phyloP scores from a whole-genome alignment of 1,140 invertebrate species.

The Helicoverpa armigera region DNA sequence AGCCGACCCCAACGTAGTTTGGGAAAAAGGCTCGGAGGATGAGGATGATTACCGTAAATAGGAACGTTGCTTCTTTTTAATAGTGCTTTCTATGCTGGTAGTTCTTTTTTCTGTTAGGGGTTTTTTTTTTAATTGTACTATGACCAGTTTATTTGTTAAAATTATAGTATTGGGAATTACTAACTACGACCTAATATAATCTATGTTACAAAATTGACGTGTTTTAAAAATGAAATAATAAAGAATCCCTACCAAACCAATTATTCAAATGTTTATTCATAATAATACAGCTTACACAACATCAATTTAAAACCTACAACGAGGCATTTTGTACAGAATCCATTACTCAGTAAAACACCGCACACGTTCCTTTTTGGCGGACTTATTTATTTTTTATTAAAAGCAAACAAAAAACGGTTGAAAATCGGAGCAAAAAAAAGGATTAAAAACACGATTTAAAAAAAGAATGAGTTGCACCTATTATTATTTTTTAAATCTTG shows the following conservation, averaged over 20 bases:
- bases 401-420: background rate
- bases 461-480: too few species aligned
- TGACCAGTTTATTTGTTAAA: too few species aligned
- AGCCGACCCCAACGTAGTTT: too few species aligned
- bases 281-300: background rate
- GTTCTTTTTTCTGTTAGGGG: background rate
- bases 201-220: too few species aligned
- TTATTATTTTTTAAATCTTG: too few species aligned
- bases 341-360: conserved; percentile 6
- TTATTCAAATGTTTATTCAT: too few species aligned
- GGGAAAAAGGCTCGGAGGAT: too few species aligned
- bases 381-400: conserved; percentile 19
- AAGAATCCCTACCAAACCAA: too few species aligned
- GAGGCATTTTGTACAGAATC: background rate
- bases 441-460: background rate
- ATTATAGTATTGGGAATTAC: too few species aligned
- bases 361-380: background rate
- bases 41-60: conserved; percentile 38
- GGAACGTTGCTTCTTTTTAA: background rate
- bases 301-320: background rate
- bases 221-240: too few species aligned
- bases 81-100: background rate
- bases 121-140: too few species aligned
- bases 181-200: too few species aligned
- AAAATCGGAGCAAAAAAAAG: background rate